These are phyloP conservation scores for Anthophora plumipes DNA, from an alignment of 2,888 invertebrate genomes.

Conservation along the genomic window DNA sequence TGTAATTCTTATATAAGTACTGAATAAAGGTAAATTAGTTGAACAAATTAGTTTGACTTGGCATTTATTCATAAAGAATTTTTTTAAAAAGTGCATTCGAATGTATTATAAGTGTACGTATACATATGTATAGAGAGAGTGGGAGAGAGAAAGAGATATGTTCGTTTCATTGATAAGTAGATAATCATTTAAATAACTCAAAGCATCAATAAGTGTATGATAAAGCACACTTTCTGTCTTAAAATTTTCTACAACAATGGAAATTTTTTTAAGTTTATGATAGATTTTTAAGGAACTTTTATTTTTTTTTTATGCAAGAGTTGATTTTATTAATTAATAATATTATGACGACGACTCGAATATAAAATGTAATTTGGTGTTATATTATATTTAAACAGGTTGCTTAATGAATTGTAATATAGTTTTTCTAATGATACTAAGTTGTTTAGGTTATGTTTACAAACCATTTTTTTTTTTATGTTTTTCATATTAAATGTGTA, in stretches of 20 bases:
- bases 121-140: background rate
- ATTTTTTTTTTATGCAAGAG: background rate
- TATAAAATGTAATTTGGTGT: background rate
- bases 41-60: slow-evolving; percentile 5
- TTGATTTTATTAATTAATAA: slow-evolving; percentile 8
- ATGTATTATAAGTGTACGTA: background rate
- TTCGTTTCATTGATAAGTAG: slow-evolving; percentile 35
- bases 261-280: background rate
- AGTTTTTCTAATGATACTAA: slow-evolving; percentile 8
- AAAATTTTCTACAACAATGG: background rate
- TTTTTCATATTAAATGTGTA: background rate
- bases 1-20: slow-evolving; percentile 55
- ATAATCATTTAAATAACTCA: slow-evolving; percentile 26
- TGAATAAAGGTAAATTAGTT: slow-evolving; percentile 61
- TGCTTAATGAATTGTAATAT: background rate
- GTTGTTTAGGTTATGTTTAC: slow-evolving; percentile 67
- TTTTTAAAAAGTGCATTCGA: slow-evolving; percentile 11
- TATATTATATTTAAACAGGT: background rate
- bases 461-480: slow-evolving; percentile 17
- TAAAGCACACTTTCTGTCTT: background rate
- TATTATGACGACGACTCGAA: background rate
- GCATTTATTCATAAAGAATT: slow-evolving; percentile 1
- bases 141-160: background rate
- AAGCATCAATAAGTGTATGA: slow-evolving; percentile 8
- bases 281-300: background rate